Evolutionary conservation across 2,888 invertebrate species (phyloP), one percentile per base, ranked within the genome.

Genomic region (Maniola hyperantus): DNA sequence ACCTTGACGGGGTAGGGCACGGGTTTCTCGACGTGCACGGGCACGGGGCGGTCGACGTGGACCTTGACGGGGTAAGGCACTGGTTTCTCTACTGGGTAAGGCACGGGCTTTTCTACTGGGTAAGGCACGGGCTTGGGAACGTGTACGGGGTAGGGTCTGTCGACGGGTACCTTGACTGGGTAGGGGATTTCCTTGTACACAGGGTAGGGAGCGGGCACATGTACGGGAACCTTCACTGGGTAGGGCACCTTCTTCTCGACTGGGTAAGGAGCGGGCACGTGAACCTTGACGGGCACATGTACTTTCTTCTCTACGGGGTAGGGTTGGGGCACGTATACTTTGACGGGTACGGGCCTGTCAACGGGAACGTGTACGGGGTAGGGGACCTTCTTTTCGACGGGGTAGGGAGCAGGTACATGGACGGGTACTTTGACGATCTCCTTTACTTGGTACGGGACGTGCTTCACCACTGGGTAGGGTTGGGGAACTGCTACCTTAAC

Each of bases 321-420:
- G 65, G 93, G 94, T 72, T 93, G 89, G 71, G 94, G 94, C 26
- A 94, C 93, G 83, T 85, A 93, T 2, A 93, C 93, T 73, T 93
- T 93, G 72, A 88, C 88, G 74, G 93, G 93, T 7, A 83, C 81
- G 34, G 93, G 93, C 77, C 92, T 93, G 81, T 93, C 93, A 72
- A 93, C 92, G 10, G 80, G 92, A 4, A 93, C 91, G 71, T 93
- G 92, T 2, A 93, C 93, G 64, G 93, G 93, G 86, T 91, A 91
- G 44, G 93, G 94, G 42, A 93, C 84, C 72, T 92, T 92, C 81
- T 93, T 93, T 70, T 94, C 95, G 26, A 95, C 95, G 34, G 95
- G 95, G 88, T 95, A 95, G 59, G 95, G 96, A 69, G 94, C 94
- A 39, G 95, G 95, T 61, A 95, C 94, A 68, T 93, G 94, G 10